Conservation (phyloP, 1,140 invertebrate species). For the Panagrolaimus sp. region DNA sequence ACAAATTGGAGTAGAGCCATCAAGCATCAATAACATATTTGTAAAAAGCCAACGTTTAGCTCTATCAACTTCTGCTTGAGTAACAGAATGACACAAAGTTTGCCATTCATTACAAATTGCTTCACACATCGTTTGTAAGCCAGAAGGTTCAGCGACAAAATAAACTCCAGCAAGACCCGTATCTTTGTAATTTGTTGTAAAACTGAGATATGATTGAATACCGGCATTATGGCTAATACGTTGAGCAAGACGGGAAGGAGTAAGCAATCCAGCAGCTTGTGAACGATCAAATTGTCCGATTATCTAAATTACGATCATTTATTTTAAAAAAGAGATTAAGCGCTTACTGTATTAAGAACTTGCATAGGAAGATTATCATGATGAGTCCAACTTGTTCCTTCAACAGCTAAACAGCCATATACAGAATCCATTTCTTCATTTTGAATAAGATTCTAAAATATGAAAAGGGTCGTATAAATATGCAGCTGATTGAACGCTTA, state of each 20-base stretch:
- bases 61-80: slow-evolving; percentile 82
- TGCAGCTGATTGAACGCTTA: no score
- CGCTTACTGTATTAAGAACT: slow-evolving; percentile 78
- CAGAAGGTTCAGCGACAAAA: slow-evolving; percentile 77
- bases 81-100: slow-evolving; percentile 64
- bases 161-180: slow-evolving; percentile 96
- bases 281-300: slow-evolving; percentile 68
- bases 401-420: slow-evolving; percentile 88
- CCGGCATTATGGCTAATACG: slow-evolving; percentile 67
- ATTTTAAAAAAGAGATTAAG: no score
- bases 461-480: no score
- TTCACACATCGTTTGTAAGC: slow-evolving; percentile 67
- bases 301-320: slow-evolving; percentile 28
- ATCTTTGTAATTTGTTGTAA: slow-evolving; percentile 80
- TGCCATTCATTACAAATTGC: slow-evolving; percentile 78
- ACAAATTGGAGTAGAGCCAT: slow-evolving; percentile 96
- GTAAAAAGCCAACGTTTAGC: slow-evolving; percentile 92
- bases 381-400: slow-evolving; percentile 88
- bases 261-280: slow-evolving; percentile 80
- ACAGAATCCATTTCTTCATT: slow-evolving; percentile 92
- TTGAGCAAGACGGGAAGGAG: slow-evolving; percentile 73
- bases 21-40: slow-evolving; percentile 91
- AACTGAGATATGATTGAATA: slow-evolving; percentile 68
- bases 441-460: slow-evolving; percentile 62
- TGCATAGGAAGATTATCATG: slow-evolving; percentile 95